These are phyloP conservation scores for Limnephilus rhombicus DNA, from an alignment of 2,888 invertebrate genomes.

Conservation along the genomic window DNA sequence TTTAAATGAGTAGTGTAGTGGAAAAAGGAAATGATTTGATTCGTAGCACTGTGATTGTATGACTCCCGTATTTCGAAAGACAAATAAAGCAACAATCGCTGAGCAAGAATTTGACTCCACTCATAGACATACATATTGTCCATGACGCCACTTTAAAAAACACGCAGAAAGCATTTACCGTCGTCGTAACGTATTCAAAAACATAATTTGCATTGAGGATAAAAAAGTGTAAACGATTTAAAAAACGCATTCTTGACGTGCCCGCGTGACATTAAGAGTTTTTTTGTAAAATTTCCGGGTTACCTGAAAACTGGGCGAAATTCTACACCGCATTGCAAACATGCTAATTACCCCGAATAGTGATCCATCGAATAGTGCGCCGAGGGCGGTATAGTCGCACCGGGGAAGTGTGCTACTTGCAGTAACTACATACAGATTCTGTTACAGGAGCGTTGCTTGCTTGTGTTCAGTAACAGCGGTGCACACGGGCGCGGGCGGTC, in stretches of 20 bases:
- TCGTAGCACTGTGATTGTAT: too few species aligned
- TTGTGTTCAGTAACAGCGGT: neutral
- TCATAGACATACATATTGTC: too few species aligned
- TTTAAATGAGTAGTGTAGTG: too few species aligned
- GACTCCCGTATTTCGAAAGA: too few species aligned
- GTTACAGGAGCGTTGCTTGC: neutral
- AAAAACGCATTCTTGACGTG: neutral
- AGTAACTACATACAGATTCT: neutral
- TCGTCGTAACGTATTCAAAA: neutral
- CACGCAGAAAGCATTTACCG: neutral
- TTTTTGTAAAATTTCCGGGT: neutral
- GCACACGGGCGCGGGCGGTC: too few species aligned
- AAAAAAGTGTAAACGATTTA: neutral
- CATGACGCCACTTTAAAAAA: neutral
- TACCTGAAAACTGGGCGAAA: neutral
- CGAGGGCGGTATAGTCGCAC: neutral
- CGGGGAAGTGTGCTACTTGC: constrained; percentile 1
- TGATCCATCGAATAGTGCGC: neutral
- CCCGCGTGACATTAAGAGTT: neutral
- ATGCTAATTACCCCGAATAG: neutral
- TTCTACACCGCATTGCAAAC: neutral
- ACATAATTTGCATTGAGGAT: neutral
- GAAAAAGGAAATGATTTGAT: too few species aligned
- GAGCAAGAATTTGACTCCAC: neutral
- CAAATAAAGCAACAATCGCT: neutral